A percentile compares a stretch with the other conserved stretches of the same genome.
These are phyloP conservation scores for Ifrita kowaldi DNA, from an alignment of 2,113 vertebrate species.

Conservation along the genomic window DNA sequence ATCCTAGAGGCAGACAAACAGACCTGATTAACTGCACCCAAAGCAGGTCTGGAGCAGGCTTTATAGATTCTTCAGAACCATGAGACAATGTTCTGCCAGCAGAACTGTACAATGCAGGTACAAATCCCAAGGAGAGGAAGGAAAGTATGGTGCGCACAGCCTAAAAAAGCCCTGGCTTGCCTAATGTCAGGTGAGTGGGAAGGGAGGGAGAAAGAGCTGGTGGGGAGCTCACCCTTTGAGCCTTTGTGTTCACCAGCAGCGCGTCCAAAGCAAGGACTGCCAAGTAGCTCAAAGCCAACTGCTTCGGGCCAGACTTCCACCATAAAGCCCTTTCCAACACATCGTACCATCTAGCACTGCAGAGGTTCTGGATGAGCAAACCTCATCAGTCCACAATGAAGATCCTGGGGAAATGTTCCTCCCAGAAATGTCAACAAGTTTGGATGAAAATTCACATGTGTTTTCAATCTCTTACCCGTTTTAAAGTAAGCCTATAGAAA, in stretches of 20 bases:
- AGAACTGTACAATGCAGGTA: background rate
- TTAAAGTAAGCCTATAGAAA: background rate
- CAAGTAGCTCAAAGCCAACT: background rate
- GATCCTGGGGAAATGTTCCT: background rate
- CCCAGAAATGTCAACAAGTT: background rate
- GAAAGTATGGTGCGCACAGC: background rate
- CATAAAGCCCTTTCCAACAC: background rate
- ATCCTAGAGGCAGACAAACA: conserved; percentile 2
- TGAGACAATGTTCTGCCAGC: conserved; percentile 1
- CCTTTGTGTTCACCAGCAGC: background rate
- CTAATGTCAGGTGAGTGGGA: background rate
- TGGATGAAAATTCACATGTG: background rate
- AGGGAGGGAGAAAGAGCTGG: background rate
- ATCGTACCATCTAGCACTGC: background rate
- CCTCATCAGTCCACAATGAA: background rate
- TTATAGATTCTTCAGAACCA: conserved; percentile 12
- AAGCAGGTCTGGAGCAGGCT: background rate
- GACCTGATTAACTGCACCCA: background rate
- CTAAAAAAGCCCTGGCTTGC: background rate
- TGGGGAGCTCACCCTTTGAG: background rate
- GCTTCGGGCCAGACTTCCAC: background rate
- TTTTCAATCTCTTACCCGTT: background rate
- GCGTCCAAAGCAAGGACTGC: background rate
- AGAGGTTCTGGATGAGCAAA: background rate
- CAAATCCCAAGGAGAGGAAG: conserved; percentile 22